Evolutionary conservation across 2,888 invertebrate genomes (phyloP).

Genomic region (Tenthredo livida): DNA sequence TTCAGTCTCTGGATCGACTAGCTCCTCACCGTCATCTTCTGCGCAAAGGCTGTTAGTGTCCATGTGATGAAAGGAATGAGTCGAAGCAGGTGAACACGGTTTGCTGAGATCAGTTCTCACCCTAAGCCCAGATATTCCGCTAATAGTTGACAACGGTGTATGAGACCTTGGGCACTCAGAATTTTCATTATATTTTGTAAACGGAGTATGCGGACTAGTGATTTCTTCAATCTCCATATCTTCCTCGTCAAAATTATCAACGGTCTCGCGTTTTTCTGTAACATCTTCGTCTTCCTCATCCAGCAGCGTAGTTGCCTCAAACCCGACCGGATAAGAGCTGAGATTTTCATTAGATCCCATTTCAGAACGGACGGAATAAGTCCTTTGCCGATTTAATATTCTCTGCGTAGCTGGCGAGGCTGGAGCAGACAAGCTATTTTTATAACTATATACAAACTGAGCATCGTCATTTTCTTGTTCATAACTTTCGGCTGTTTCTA

Average conservation of each 20-base stretch:
- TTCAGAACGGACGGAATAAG: conserved; percentile 69
- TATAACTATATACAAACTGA: conserved; percentile 67
- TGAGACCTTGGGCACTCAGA: conserved; percentile 66
- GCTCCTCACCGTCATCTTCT: conserved; percentile 65
- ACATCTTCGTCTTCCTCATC: conserved; percentile 71
- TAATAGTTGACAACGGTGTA: conserved; percentile 70
- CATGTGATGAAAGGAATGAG: conserved; percentile 69
- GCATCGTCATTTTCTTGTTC: conserved; percentile 57
- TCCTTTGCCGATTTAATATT: conserved; percentile 60
- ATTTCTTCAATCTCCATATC: conserved; percentile 75
- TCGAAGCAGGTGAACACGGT: conserved; percentile 73
- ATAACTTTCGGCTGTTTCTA: conserved; percentile 51
- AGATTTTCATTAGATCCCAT: conserved; percentile 72
- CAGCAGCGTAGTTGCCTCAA: conserved; percentile 67
- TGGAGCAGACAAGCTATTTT: conserved; percentile 72
- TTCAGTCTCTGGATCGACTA: conserved; percentile 58
- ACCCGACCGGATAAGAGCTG: conserved; percentile 68
- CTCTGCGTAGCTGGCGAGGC: conserved; percentile 68
- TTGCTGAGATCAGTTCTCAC: conserved; percentile 76
- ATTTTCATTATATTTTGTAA: conserved; percentile 64
- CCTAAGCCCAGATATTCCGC: conserved; percentile 70
- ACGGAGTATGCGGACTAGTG: conserved; percentile 70
- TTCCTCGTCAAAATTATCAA: conserved; percentile 78
- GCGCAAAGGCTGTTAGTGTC: conserved; percentile 66
- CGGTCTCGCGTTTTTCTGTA: conserved; percentile 77